Conservation (phyloP, 1,140 invertebrate genomes). For the Conopomorpha cramerella region DNA sequence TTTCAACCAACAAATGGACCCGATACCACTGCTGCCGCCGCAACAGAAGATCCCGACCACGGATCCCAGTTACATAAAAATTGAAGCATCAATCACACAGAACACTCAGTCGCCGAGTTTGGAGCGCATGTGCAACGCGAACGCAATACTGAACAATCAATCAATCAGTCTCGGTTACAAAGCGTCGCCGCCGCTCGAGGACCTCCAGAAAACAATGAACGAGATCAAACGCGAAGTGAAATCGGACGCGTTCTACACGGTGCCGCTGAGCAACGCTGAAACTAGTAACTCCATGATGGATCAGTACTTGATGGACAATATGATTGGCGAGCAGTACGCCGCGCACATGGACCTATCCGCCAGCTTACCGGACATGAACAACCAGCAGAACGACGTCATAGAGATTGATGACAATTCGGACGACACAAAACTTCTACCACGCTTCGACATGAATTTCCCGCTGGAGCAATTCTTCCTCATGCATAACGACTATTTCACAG, state of each 20-base stretch:
- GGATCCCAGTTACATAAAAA: slow-evolving; percentile 48
- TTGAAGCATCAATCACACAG: slow-evolving; percentile 46
- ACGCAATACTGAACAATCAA: slow-evolving; percentile 31
- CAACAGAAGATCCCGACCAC: slow-evolving; percentile 34
- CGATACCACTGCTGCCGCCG: slow-evolving; percentile 29
- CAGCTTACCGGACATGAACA: slow-evolving; percentile 19
- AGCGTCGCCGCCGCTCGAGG: slow-evolving; percentile 44
- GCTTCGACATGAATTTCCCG: slow-evolving; percentile 48
- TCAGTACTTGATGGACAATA: slow-evolving; percentile 43
- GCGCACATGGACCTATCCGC: slow-evolving; percentile 33
- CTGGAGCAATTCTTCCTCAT: slow-evolving; percentile 44
- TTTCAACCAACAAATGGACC: slow-evolving; percentile 42
- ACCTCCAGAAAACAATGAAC: slow-evolving; percentile 46
- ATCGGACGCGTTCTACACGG: slow-evolving; percentile 40
- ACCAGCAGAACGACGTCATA: slow-evolving; percentile 41
- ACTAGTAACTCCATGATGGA: slow-evolving; percentile 34
- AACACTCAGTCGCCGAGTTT: slow-evolving; percentile 47
- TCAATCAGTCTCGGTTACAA: slow-evolving; percentile 38
- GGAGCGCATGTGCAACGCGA: slow-evolving; percentile 46
- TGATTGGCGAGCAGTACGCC: slow-evolving; percentile 41
- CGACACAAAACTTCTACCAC: slow-evolving; percentile 44
- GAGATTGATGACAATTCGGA: slow-evolving; percentile 55
- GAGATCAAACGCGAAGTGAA: slow-evolving; percentile 54
- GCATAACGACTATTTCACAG: slow-evolving; percentile 49
- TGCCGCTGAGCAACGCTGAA: slow-evolving; percentile 22